Percentiles rank a stretch among this genome's conserved stretches.
Conservation (phyloP, 2,113 vertebrate genomes). For the Psettodes erumei region DNA sequence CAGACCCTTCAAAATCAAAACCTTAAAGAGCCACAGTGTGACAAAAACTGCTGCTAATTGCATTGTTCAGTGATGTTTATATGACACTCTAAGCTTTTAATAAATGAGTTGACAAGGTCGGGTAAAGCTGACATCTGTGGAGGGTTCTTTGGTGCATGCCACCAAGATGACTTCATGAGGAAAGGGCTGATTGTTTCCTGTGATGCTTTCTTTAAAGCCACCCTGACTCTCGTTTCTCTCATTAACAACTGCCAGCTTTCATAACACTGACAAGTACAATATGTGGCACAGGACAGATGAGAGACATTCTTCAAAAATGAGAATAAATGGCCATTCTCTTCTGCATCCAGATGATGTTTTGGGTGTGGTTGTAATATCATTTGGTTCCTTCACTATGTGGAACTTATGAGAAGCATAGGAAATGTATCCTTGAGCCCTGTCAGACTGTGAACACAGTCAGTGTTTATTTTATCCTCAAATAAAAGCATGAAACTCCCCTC, state of each 20-base stretch:
- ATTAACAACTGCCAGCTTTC: conserved; percentile 31
- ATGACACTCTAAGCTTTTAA: conserved; percentile 37
- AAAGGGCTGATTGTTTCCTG: conserved; percentile 33
- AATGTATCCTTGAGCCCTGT: conserved; percentile 40
- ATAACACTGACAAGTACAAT: conserved; percentile 32
- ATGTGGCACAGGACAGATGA: conserved; percentile 1
- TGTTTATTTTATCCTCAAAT: conserved; percentile 62
- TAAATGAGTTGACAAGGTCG: conserved; percentile 7
- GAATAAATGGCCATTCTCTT: conserved; percentile 11
- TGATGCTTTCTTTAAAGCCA: neutral
- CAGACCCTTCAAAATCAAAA: conserved; percentile 40
- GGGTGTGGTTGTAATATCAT: conserved; percentile 49
- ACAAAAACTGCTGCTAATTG: conserved; percentile 1
- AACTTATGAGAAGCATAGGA: conserved; percentile 60
- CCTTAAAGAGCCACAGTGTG: neutral
- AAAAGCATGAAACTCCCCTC: conserved; percentile 47
- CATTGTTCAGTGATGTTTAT: conserved; percentile 7
- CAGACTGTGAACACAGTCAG: conserved; percentile 25
- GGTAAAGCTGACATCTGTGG: conserved; percentile 22
- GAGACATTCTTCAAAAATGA: neutral
- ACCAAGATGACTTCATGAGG: conserved; percentile 56
- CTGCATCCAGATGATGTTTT: conserved; percentile 18
- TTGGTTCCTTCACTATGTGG: conserved; percentile 42
- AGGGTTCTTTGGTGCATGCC: conserved; percentile 17
- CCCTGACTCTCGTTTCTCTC: conserved; percentile 8